Conservation (phyloP, 2,888 invertebrate species). For the Hirtodrosophila histrioides region DNA sequence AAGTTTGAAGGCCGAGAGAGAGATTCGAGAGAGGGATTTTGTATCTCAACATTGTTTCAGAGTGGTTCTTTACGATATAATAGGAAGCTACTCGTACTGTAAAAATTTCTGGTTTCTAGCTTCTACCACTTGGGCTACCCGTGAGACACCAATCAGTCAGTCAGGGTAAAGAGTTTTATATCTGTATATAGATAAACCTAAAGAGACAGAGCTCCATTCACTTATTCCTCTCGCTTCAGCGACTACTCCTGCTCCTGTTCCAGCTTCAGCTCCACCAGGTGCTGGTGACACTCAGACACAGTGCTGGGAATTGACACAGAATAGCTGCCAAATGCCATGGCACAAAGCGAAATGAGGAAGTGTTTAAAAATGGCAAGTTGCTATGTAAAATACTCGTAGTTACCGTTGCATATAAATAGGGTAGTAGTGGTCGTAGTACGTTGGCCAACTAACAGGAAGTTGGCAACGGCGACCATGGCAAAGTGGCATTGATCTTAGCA, state of each 20-base stretch:
- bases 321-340: conserved; percentile 74
- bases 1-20: no score
- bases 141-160: no score
- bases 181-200: no score
- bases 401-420: conserved; percentile 59
- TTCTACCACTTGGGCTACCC: no score
- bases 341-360: conserved; percentile 77
- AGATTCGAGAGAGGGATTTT: no score
- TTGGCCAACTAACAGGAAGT: conserved; percentile 63
- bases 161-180: no score
- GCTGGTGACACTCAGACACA: conserved; percentile 71
- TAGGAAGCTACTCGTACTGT: no score
- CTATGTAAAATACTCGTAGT: conserved; percentile 21
- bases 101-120: no score
- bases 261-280: conserved; percentile 9
- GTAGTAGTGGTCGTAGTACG: conserved; percentile 65
- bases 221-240: conserved; percentile 34
- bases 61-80: no score
- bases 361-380: conserved; percentile 53
- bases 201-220: conserved; percentile 54
- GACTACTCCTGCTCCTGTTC: not conserved
- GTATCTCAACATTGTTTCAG: no score
- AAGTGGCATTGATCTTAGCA: conserved; percentile 79
- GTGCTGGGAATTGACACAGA: conserved; percentile 77
- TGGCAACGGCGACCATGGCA: conserved; percentile 55